Percentiles rank a stretch among this genome's conserved stretches.
phyloP scores from a whole-genome alignment of 1,140 invertebrate species.

The Phenacoccus solenopsis region DNA sequence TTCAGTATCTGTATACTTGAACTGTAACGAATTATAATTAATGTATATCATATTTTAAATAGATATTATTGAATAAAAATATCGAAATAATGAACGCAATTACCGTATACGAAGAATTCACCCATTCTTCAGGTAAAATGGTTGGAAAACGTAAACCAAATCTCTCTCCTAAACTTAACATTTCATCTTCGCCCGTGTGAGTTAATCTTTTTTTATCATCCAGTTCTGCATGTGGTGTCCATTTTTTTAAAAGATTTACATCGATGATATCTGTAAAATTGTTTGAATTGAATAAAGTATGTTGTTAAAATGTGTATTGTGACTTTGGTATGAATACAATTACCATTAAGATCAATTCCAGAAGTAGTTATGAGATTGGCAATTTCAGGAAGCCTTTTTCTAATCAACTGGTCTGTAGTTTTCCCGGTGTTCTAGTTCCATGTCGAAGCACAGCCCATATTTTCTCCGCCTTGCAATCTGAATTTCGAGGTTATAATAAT shows the following conservation, averaged over 20 bases:
- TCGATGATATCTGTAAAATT: conserved; percentile 27
- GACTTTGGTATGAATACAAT: conserved; percentile 26
- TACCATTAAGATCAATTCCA: conserved; percentile 29
- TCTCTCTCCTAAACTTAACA: conserved; percentile 47
- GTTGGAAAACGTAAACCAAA: conserved; percentile 48
- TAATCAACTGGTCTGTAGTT: conserved; percentile 39
- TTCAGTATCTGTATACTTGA: conserved; percentile 60
- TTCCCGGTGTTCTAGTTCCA: conserved; percentile 50
- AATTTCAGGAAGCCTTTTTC: conserved; percentile 36
- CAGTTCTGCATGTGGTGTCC: conserved; percentile 36
- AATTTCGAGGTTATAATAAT: background rate
- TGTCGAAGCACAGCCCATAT: conserved; percentile 53
- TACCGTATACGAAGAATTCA: conserved; percentile 44
- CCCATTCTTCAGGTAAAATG: conserved; percentile 42
- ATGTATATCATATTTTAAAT: background rate
- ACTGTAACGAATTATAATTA: conserved; percentile 36
- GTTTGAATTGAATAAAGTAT: conserved; percentile 19
- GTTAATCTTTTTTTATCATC: conserved; percentile 41
- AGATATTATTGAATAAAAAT: background rate
- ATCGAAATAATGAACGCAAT: conserved; percentile 13
- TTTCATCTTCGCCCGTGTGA: conserved; percentile 50
- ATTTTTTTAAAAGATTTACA: conserved; percentile 37
- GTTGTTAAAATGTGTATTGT: conserved; percentile 21
- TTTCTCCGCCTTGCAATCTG: conserved; percentile 45
- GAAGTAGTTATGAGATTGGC: conserved; percentile 37